Conservation (phyloP, 2,888 invertebrate species). For the Plebejus melissa region DNA sequence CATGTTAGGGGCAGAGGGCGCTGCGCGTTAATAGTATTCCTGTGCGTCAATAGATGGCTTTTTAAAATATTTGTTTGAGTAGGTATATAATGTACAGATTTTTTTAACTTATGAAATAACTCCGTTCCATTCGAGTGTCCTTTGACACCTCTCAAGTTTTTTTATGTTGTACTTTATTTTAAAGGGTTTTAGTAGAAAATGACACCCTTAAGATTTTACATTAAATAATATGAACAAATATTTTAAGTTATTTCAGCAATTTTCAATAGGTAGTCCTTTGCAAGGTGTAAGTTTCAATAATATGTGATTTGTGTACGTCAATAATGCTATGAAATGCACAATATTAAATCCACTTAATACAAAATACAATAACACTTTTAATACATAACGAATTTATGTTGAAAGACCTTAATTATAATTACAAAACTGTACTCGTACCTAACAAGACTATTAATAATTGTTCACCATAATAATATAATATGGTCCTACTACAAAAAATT, state of each 20-base stretch:
- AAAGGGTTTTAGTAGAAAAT: too few relatives aligned
- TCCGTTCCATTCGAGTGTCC: too few relatives aligned
- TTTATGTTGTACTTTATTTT: too few relatives aligned
- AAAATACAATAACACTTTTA: not conserved
- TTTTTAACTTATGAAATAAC: too few relatives aligned
- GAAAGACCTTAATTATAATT: not conserved
- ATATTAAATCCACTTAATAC: not conserved
- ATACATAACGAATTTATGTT: not conserved
- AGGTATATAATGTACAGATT: too few relatives aligned
- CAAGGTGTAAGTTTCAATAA: conserved; percentile 2
- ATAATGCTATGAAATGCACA: not conserved
- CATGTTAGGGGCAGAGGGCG: too few relatives aligned
- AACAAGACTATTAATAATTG: not conserved
- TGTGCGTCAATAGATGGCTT: too few relatives aligned
- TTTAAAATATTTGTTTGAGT: too few relatives aligned
- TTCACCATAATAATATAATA: not conserved
- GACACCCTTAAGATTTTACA: too few relatives aligned
- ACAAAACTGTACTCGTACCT: not conserved
- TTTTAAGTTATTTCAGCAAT: not conserved
- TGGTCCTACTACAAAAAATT: too few relatives aligned
- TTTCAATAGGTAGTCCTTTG: not conserved
- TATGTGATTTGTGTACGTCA: not conserved
- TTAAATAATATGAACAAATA: not conserved
- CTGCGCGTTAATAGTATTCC: too few relatives aligned
- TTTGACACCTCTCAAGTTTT: too few relatives aligned